Evolutionary conservation across 2,113 vertebrate species (phyloP).

Genomic region (Mastomys natalensis): DNA sequence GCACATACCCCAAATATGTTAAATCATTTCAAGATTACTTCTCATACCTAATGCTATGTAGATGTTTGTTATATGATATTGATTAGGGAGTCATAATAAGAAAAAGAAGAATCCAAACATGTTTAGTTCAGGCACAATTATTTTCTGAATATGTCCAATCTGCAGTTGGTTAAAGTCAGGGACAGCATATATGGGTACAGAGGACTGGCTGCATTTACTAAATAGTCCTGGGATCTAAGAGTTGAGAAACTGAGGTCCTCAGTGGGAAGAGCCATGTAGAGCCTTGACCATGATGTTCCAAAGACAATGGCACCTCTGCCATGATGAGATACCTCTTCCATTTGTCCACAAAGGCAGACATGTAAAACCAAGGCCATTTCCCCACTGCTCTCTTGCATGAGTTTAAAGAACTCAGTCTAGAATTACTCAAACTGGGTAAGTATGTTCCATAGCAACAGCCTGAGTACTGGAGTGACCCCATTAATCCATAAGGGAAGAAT

Average conservation of each 20-base stretch:
- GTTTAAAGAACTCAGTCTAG: neutral
- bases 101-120: neutral
- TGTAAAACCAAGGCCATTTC: neutral
- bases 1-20: neutral
- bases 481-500: slow-evolving; percentile 4
- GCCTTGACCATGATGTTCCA: neutral
- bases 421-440: neutral
- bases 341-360: neutral
- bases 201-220: neutral
- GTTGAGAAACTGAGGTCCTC: neutral
- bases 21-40: neutral
- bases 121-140: neutral
- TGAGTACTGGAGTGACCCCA: neutral
- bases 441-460: neutral
- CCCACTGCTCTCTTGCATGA: neutral
- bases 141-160: neutral
- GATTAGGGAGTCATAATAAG: neutral
- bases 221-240: neutral
- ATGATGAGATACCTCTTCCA: neutral
- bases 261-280: neutral
- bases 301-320: neutral
- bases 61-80: neutral
- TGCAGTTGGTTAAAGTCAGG: neutral
- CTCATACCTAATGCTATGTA: neutral
- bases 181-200: neutral